Evolutionary conservation across 64 coral and sea anemone species (phyloP).

Genomic region (Anthopleura sola): DNA sequence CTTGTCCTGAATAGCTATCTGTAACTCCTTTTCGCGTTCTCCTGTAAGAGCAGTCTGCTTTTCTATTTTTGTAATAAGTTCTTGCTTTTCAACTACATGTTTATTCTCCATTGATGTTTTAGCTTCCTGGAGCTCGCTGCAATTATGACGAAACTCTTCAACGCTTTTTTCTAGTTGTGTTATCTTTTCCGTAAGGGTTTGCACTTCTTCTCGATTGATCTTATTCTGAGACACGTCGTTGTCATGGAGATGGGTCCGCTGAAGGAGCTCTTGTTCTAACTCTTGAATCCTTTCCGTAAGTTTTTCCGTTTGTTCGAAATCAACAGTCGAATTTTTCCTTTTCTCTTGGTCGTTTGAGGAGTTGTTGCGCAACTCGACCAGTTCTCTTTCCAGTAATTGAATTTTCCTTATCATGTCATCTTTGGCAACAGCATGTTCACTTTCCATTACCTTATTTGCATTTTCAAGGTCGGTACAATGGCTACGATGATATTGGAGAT

Average conservation of each 20-base stretch:
- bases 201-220: constrained; percentile 19
- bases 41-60: neutral
- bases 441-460: constrained; percentile 7
- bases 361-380: constrained; percentile 10
- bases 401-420: constrained; percentile 25
- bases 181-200: constrained; percentile 27
- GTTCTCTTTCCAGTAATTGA: constrained; percentile 11
- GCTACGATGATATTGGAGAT: constrained; percentile 42
- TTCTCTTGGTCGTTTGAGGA: neutral
- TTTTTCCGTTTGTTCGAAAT: constrained; percentile 25
- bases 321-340: neutral
- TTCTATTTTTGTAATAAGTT: constrained; percentile 26
- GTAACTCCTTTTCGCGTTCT: constrained; percentile 17
- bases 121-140: constrained; percentile 37
- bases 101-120: constrained; percentile 55
- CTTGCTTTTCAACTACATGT: constrained; percentile 38
- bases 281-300: neutral
- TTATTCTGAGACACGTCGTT: neutral
- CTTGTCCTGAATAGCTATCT: neutral
- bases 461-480: constrained; percentile 43
- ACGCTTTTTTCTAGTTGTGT: constrained; percentile 46
- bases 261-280: constrained; percentile 7
- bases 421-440: constrained; percentile 1
- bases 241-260: neutral
- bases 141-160: constrained; percentile 38